Base-by-base conservation (phyloP, 2,113 vertebrate genomes). In the Barbus barbus region DNA sequence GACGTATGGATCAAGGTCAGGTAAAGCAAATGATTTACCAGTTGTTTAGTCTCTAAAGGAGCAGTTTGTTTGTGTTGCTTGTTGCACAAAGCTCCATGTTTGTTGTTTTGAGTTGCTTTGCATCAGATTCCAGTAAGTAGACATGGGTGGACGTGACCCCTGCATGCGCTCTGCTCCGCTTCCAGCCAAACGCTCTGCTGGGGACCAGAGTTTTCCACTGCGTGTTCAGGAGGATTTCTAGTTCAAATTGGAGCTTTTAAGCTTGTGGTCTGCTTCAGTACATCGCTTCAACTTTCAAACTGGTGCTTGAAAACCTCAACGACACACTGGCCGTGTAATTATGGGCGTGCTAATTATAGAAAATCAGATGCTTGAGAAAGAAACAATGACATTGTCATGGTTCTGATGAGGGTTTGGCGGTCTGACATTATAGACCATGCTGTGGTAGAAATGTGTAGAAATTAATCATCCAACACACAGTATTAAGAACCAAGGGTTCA, bases 271-370 rank as follows among this genome's bases (percentile, higher is more conserved):
- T 12, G 41, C 3, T 44, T 44, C 11, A 44, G 0, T 44, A 3
- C 9, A 12, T 44, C 4, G 69, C 22, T 73, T 73, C 22, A 24
- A 3, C 38, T 36, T 72, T 61, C 38, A 24, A 61, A 24, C 8
- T 61, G 58, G 13, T n/a, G 14, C 72, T 75, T 46, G 33, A 78
- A 82, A 63, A 78, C 3, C 22, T 44, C n/a, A 14, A 14, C 46
- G 38, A 38, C 56, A 33, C 7, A 20, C 36, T 6, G 61, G 16
- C 38, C n/a, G 14, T 74, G 75, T 74, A 83, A 83, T 83, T 80
- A 83, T 53, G 56, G 20, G n/a, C 67, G 26, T 26, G 3, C 38
- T 83, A 60, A 60, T 81, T 81, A 33, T 60, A 60, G 24, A 18
- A 51, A 76, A 75, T 75, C 60, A 69, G 41, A 73, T 0, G 38